A percentile compares a stretch with the other conserved stretches of the same genome.
These are phyloP conservation scores for Siniperca scherzeri DNA, from an alignment of 2,797 vertebrate species.

Conservation along the genomic window DNA sequence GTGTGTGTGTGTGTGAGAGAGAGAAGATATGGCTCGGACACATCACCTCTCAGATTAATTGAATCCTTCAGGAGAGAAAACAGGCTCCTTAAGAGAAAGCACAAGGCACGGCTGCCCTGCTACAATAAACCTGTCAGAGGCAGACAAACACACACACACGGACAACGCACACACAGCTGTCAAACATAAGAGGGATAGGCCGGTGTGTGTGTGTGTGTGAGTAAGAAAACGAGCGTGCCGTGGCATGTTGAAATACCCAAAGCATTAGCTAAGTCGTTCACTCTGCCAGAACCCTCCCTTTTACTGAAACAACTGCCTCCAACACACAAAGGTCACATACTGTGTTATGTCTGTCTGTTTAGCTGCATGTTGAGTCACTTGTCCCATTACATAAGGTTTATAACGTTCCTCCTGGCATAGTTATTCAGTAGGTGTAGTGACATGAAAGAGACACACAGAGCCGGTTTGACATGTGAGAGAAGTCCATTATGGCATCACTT, in stretches of 20 bases:
- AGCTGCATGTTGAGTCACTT: conserved; percentile 33
- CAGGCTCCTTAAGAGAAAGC: conserved; percentile 80
- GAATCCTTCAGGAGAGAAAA: conserved; percentile 82
- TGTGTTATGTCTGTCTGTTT: conserved; percentile 50
- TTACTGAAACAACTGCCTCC: conserved; percentile 71
- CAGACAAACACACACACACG: conserved; percentile 69
- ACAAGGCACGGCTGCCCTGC: conserved; percentile 71
- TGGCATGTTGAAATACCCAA: conserved; percentile 78
- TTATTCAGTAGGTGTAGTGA: conserved; percentile 24
- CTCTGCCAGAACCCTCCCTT: conserved; percentile 69
- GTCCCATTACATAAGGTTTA: conserved; percentile 57
- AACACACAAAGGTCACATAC: conserved; percentile 75
- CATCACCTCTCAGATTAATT: conserved; percentile 79
- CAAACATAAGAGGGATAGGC: conserved; percentile 67
- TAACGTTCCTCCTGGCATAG: conserved; percentile 30
- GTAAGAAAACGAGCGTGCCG: conserved; percentile 62
- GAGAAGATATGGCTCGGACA: conserved; percentile 54
- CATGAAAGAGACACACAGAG: not conserved
- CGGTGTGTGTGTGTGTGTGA: conserved; percentile 30
- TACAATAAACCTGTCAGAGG: conserved; percentile 83
- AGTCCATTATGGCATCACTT: not conserved
- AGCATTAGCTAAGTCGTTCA: conserved; percentile 75
- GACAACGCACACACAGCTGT: conserved; percentile 64
- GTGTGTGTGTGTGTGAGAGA: conserved; percentile 7
- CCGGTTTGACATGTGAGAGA: not conserved